Percentiles rank a stretch among this genome's conserved stretches.
Conservation (phyloP, 2,797 vertebrate genomes). For the Poecilia gillii region DNA sequence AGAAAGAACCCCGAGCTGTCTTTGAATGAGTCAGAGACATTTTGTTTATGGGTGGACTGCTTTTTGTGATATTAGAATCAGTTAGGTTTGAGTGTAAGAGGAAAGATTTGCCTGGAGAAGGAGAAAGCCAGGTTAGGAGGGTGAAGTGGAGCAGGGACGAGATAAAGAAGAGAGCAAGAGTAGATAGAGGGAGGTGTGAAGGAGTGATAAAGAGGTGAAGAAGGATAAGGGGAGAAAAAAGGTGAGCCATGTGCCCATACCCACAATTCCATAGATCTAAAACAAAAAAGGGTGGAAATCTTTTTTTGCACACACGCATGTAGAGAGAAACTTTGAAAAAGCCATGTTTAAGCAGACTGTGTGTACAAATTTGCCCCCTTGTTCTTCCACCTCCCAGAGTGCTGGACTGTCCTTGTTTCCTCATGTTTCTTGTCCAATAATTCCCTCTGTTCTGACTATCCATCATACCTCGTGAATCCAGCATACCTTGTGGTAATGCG, state of each 20-base stretch:
- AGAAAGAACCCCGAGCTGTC: background rate
- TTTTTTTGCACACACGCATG: conserved; percentile 40
- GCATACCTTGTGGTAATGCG: no score
- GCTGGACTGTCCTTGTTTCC: conserved; percentile 77
- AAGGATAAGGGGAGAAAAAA: conserved; percentile 24
- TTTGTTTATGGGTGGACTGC: background rate
- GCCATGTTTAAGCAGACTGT: conserved; percentile 32
- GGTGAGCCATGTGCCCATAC: conserved; percentile 26
- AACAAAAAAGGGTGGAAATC: conserved; percentile 61
- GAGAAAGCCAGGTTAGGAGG: conserved; percentile 54
- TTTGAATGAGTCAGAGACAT: background rate
- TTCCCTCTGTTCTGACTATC: conserved; percentile 37
- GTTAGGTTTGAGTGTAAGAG: background rate
- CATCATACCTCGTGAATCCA: no score
- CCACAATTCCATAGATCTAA: conserved; percentile 44
- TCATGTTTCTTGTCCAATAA: conserved; percentile 77
- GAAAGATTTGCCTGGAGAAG: conserved; percentile 3
- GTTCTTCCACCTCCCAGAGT: conserved; percentile 54
- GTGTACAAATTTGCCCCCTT: conserved; percentile 53
- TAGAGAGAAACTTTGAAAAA: conserved; percentile 52
- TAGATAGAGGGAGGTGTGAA: conserved; percentile 57
- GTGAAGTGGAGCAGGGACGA: conserved; percentile 42
- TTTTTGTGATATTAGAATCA: background rate
- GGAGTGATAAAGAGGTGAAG: conserved; percentile 38
- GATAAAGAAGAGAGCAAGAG: conserved; percentile 47